Percentiles rank a stretch among this genome's conserved stretches.
These are phyloP conservation scores for Eilema caniola DNA, from an alignment of 2,888 invertebrate genomes.

Conservation along the genomic window DNA sequence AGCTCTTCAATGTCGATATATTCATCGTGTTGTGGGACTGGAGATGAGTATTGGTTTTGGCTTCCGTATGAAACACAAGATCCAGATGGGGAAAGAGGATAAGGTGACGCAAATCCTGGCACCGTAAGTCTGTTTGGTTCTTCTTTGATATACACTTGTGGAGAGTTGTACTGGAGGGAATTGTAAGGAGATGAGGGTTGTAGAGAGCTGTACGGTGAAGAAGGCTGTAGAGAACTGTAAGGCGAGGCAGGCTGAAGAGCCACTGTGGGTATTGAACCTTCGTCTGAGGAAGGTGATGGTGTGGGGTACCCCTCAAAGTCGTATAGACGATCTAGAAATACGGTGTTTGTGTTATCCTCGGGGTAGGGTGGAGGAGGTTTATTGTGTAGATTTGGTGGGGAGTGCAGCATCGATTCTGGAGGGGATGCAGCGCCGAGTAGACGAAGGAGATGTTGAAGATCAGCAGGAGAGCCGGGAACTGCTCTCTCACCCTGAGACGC, in stretches of 20 bases:
- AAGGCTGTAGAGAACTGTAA: constrained; percentile 85
- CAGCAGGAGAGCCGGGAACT: constrained; percentile 86
- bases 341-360: constrained; percentile 68
- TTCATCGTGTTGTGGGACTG: constrained; percentile 87
- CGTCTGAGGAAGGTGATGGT: constrained; percentile 84
- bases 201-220: constrained; percentile 82
- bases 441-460: constrained; percentile 79
- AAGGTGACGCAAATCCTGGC: constrained; percentile 83
- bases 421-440: constrained; percentile 83
- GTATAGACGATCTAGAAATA: constrained; percentile 82
- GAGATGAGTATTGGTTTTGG: constrained; percentile 84
- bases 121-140: constrained; percentile 84
- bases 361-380: constrained; percentile 81
- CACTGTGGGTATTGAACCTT: constrained; percentile 86
- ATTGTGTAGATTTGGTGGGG: constrained; percentile 77
- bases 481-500: constrained; percentile 90
- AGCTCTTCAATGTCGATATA: constrained; percentile 88
- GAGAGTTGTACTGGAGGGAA: constrained; percentile 65
- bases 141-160: constrained; percentile 81
- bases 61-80: constrained; percentile 86
- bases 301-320: constrained; percentile 83
- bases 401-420: constrained; percentile 81
- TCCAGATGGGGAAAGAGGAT: constrained; percentile 87
- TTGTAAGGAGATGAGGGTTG: constrained; percentile 56
- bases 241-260: constrained; percentile 87